Evolutionary conservation across 2,888 invertebrate species (phyloP), one percentile per base, ranked within the genome.

Genomic region (Rutpela maculata): DNA sequence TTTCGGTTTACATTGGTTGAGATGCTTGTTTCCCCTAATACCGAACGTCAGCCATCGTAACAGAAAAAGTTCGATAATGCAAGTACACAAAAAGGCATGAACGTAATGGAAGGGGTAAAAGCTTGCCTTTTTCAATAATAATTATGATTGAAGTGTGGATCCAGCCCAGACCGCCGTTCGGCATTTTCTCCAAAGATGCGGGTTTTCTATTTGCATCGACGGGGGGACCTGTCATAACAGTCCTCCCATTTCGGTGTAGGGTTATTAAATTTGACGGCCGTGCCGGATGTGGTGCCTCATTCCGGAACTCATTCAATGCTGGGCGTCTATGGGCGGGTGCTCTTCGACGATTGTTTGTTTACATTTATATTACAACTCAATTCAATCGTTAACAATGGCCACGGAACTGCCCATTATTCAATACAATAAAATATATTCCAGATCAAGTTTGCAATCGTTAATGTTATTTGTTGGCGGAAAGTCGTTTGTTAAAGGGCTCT

Each of bases 221-320:
- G 55, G 62, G 55, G 62, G 38, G 60, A 31, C 67, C 60, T 67
- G 78, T 78, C 78, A 78, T 59, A 75, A 75, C 68, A 75, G 63
- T 75, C 81, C 80, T 77, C 78, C 81, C 81, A 79, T 78, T 78
- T 74, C 67, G 77, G 76, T 74, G 75, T 68, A 63, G 77, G 78
- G 78, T 81, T 81, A 82, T 82, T 82, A 82, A 80, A 79, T 82
- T 80, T 80, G 79, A 80, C 79, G 75, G 78, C 81, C 79, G 76
- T 76, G 75, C 80, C 80, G 82, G 82, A 82, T 78, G 80, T 74
- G 75, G 78, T 78, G 70, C 78, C 75, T 79, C 78, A 74, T 77
- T 81, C 80, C 81, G 80, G 80, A 80, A 80, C 80, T 75, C 77
- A 68, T 78, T 81, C 79, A 67, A 70, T 74, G 75, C 67, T 80